Percentiles rank a stretch among this genome's conserved stretches.
Evolutionary conservation across 1,140 invertebrate species (phyloP).

Genomic region (Eufriesea mexicana): DNA sequence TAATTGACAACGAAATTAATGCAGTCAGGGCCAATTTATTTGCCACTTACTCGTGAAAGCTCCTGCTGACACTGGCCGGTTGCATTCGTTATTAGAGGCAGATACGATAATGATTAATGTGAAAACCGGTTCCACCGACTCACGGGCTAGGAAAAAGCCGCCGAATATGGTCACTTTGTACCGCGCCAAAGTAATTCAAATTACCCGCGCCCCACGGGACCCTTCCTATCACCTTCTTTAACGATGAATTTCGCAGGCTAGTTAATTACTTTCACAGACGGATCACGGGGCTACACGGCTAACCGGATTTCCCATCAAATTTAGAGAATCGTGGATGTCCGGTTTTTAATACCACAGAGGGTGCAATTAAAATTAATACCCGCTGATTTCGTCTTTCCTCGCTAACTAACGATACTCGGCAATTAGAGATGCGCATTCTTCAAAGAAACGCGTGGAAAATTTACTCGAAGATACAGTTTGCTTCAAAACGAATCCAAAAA

Average conservation of each 20-base stretch:
- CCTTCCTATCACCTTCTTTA: constrained; percentile 36
- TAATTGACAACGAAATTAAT: constrained; percentile 72
- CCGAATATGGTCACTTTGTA: constrained; percentile 64
- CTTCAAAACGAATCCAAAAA: too few species aligned
- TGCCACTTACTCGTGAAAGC: constrained; percentile 63
- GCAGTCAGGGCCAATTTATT: constrained; percentile 71
- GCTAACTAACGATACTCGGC: background rate
- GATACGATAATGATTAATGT: constrained; percentile 72
- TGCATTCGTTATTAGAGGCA: constrained; percentile 67
- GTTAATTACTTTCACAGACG: constrained; percentile 60
- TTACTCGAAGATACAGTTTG: background rate
- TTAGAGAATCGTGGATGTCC: background rate
- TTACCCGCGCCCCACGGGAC: constrained; percentile 50
- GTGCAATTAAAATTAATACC: constrained; percentile 24
- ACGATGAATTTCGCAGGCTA: constrained; percentile 53
- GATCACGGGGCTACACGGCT: constrained; percentile 13
- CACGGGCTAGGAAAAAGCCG: constrained; percentile 60
- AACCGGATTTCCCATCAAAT: constrained; percentile 25
- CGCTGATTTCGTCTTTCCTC: background rate
- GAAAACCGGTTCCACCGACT: constrained; percentile 65
- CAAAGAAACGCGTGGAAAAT: background rate
- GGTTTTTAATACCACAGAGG: background rate
- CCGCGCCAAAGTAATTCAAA: constrained; percentile 52
- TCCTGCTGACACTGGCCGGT: constrained; percentile 58
- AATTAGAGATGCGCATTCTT: background rate